phyloP scores from a whole-genome alignment of 2,113 vertebrate species.

The Hyaena hyaena region DNA sequence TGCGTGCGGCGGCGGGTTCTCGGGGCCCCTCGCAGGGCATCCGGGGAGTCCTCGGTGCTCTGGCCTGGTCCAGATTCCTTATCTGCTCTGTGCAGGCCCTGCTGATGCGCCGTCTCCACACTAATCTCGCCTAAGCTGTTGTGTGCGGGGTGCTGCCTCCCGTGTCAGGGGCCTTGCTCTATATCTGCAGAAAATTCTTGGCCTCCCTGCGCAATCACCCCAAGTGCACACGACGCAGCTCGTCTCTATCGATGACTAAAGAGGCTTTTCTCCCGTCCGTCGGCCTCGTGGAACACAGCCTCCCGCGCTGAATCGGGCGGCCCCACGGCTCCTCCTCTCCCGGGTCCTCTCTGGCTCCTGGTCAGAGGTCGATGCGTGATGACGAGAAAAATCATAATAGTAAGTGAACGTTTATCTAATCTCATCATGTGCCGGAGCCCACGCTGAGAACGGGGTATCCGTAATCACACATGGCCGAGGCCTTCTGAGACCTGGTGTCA shows the following conservation, averaged over 20 bases:
- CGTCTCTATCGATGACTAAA: background rate
- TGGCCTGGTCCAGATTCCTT: constrained; percentile 5
- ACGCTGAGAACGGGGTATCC: accelerated
- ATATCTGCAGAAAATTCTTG: background rate
- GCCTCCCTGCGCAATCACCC: background rate
- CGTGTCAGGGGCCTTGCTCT: background rate
- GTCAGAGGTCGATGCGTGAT: background rate
- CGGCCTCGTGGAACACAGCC: background rate
- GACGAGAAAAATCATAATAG: too few species aligned
- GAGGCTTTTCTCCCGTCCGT: background rate
- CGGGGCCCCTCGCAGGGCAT: background rate
- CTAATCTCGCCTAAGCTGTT: constrained; percentile 47
- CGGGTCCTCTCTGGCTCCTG: background rate
- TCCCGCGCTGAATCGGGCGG: background rate
- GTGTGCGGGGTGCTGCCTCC: background rate
- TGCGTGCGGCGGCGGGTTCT: background rate
- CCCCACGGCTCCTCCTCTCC: background rate
- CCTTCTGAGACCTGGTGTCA: background rate
- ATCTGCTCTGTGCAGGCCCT: constrained; percentile 8
- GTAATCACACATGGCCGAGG: background rate
- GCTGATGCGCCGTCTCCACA: background rate
- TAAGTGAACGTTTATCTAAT: background rate
- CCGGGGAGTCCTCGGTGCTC: background rate
- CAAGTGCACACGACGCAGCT: background rate
- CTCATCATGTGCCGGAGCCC: background rate